Base-by-base conservation (phyloP, 2,888 invertebrate species). In the Parnassius glacialis region DNA sequence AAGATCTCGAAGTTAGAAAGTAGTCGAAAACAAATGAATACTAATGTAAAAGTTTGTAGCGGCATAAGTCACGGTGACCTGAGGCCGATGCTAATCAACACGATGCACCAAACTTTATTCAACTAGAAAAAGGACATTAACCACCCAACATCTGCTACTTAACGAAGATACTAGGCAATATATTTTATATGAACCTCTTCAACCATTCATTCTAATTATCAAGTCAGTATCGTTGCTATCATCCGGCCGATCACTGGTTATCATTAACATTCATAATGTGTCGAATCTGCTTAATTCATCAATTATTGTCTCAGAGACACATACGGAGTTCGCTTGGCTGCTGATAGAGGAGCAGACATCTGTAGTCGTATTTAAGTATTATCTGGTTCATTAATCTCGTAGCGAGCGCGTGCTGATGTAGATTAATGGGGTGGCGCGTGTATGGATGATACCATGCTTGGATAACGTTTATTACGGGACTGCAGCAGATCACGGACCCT, bases 341-440 rank as follows among this genome's bases (percentile, higher is more conserved):
- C 76, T 74, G 78, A 78, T 78, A 76, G 69, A 82, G 78, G 74
- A 80, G 79, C 74, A 77, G 81, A 84, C 87, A 85, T 84, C 84
- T 85, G 84, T 83, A 85, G 84, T 83, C 81, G 88, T 90, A 87
- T 86, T 87, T 85, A 87, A 85, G 76, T 82, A 82, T 87, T 89
- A 90, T 90, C 90, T 81, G 76, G 81, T 87, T 89, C 89, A 88
- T 89, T 90, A 85, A 91, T 90, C 90, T 84, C 82, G 78, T 82
- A 78, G 84, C 75, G 75, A 80, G 83, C 87, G 84, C 86, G 89
- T 87, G 89, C 84, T 87, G 90, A 91, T 90, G 89, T 85, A 87
- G 90, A 90, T 90, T 85, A 90, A 90, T 90, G 85, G 82, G 83
- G 87, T 85, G 87, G 84, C 85, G 76, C 79, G 74, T 80, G 80